Evolutionary conservation across 64 coral and sea anemone genomes (phyloP), one percentile per base, ranked within the genome.

Genomic region (Montipora sp.): DNA sequence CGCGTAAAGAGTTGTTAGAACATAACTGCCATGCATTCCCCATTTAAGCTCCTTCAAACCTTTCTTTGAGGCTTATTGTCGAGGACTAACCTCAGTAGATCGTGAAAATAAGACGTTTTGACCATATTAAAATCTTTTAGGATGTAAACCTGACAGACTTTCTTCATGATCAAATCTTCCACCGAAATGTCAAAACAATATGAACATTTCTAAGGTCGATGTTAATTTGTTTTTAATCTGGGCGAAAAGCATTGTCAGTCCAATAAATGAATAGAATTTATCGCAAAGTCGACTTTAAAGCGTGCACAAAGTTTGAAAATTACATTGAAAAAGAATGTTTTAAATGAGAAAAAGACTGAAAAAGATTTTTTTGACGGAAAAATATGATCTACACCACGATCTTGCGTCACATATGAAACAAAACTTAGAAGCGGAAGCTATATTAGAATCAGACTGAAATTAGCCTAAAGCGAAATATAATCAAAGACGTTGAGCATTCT

Each of bases 161-260:
- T 6, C 0, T 57, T 57, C 53, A 57, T 57, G 36, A 36, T 36
- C 11, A 57, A 57, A 57, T 57, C 63, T 68, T 68, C 16, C 12
- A 68, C 16, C 63, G 12, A n/a, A 68, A 68, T 14, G 63, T 18
- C 12, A 68, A 68, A 68, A 68, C 16, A 14, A 68, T 18, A 16
- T 18, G 53, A 57, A 7, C 23, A 55, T 65, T 65, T 59, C 55
- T 58, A 45, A 44, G 61, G 80, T 14, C 80, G 80, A 60, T 83
- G 60, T 78, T 79, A 79, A 79, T 83, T 44, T 23, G 6, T 83
- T 19, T 47, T 3, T 61, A 83, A 83, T 65, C 58, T 83, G 23
- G 18, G 18, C 77, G 15, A 79, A 79, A 46, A 51, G 21, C 16
- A 57, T 57, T 57, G 53, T 11, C 36, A 57, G 6, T 6, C 7